phyloP scores from a whole-genome alignment of 2,113 vertebrate genomes.

The Cariama cristata region DNA sequence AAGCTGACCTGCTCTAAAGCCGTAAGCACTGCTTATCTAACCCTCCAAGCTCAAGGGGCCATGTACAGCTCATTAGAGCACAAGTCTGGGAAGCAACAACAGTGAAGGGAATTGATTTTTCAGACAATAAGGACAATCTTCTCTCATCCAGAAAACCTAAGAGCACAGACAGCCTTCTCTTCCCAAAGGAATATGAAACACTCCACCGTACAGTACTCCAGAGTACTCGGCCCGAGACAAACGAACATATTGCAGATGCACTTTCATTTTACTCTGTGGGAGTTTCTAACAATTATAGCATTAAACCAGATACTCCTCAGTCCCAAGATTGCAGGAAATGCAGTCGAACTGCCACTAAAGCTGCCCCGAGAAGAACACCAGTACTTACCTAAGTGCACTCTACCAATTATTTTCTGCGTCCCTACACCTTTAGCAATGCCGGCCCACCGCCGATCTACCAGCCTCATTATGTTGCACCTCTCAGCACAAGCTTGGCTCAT shows the following conservation, averaged over 20 bases:
- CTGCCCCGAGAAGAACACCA: neutral
- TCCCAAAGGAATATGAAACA: neutral
- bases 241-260: neutral
- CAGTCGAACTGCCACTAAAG: neutral
- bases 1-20: neutral
- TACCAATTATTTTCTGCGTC: constrained; percentile 97
- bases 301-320: neutral
- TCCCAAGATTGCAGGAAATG: neutral
- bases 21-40: neutral
- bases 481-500: constrained; percentile 99
- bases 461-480: constrained; percentile 97
- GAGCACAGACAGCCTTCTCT: neutral
- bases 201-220: neutral
- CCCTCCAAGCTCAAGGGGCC: neutral
- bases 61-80: neutral
- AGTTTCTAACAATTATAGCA: neutral
- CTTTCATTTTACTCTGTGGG: neutral
- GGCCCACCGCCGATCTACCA: constrained; percentile 97
- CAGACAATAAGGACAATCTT: neutral
- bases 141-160: neutral
- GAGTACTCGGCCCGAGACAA: neutral
- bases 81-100: neutral
- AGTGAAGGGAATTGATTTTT: neutral
- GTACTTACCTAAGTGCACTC: constrained; percentile 92
- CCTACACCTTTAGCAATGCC: constrained; percentile 98